phyloP scores from a whole-genome alignment of 2,888 invertebrate genomes.

The Eulithis prunata region DNA sequence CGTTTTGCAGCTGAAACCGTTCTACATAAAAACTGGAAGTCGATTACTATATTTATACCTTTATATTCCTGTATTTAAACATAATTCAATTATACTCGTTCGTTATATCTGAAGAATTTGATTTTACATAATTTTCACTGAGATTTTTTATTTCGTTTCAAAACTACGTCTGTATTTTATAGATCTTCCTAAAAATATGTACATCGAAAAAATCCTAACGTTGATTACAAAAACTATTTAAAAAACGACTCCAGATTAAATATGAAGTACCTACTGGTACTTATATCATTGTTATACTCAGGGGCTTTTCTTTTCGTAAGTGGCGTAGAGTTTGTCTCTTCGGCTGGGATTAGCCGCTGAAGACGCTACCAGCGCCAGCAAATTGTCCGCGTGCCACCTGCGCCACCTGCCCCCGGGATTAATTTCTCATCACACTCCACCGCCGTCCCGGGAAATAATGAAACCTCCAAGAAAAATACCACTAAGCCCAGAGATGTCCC shows the following conservation, averaged over 20 bases:
- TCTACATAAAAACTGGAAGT: constrained; percentile 54
- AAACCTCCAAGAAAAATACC: constrained; percentile 75
- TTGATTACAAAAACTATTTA: not conserved
- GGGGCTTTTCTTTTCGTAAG: constrained; percentile 21
- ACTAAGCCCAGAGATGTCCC: constrained; percentile 67
- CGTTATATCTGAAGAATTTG: too few relatives aligned
- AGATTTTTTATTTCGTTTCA: too few relatives aligned
- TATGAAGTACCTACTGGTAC: too few relatives aligned
- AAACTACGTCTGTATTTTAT: too few relatives aligned
- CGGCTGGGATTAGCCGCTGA: constrained; percentile 53
- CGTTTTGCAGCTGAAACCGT: constrained; percentile 73
- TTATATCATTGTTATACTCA: constrained; percentile 11
- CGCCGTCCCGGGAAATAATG: constrained; percentile 74
- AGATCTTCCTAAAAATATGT: too few relatives aligned
- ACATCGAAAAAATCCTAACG: too few relatives aligned
- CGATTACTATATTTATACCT: constrained; percentile 16
- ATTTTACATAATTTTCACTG: too few relatives aligned
- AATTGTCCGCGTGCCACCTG: constrained; percentile 73
- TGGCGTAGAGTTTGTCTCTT: constrained; percentile 34
- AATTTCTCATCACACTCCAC: constrained; percentile 80
- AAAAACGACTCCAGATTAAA: not conserved
- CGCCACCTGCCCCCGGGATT: constrained; percentile 76
- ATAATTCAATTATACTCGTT: not conserved
- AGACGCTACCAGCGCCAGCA: constrained; percentile 50
- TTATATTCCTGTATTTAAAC: constrained; percentile 3